Evolutionary conservation across 2,888 invertebrate species (phyloP).

Genomic region (Caradrina kadenii): DNA sequence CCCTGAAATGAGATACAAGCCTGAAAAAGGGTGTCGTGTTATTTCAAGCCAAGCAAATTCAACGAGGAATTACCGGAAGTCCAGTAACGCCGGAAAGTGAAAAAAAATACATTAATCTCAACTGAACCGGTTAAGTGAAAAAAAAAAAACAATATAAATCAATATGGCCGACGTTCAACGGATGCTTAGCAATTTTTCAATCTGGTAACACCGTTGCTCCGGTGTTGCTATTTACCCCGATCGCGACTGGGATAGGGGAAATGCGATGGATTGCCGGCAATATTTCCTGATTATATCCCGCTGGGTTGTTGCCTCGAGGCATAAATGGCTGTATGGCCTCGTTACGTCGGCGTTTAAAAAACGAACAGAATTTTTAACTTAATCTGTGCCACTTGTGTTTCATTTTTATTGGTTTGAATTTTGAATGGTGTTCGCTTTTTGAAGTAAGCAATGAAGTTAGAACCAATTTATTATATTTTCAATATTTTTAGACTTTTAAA

Average conservation of each 20-base stretch:
- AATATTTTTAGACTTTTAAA: not conserved
- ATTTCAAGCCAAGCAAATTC: conserved; percentile 19
- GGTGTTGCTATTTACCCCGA: conserved; percentile 60
- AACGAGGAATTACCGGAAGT: conserved; percentile 7
- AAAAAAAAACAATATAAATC: conserved; percentile 54
- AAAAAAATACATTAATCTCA: conserved; percentile 25
- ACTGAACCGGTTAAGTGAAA: conserved; percentile 34
- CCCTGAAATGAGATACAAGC: not conserved
- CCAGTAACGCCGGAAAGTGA: conserved; percentile 1
- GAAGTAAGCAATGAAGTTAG: not conserved
- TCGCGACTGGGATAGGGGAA: conserved; percentile 60
- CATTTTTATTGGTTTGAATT: conserved; percentile 9
- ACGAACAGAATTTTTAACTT: conserved; percentile 27
- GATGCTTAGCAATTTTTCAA: conserved; percentile 65
- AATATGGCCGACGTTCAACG: conserved; percentile 53
- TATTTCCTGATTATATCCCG: conserved; percentile 70
- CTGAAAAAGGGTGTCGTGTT: conserved; percentile 9
- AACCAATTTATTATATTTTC: not conserved
- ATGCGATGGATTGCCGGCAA: conserved; percentile 70
- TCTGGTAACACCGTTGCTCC: conserved; percentile 57
- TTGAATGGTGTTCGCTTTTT: not conserved
- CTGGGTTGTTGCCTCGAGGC: conserved; percentile 42
- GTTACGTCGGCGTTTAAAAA: conserved; percentile 56
- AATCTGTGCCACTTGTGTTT: conserved; percentile 33
- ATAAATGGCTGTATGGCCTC: conserved; percentile 48